Base-by-base conservation (phyloP, 23 tunicate genomes). In the Halocynthia roretzi region DNA sequence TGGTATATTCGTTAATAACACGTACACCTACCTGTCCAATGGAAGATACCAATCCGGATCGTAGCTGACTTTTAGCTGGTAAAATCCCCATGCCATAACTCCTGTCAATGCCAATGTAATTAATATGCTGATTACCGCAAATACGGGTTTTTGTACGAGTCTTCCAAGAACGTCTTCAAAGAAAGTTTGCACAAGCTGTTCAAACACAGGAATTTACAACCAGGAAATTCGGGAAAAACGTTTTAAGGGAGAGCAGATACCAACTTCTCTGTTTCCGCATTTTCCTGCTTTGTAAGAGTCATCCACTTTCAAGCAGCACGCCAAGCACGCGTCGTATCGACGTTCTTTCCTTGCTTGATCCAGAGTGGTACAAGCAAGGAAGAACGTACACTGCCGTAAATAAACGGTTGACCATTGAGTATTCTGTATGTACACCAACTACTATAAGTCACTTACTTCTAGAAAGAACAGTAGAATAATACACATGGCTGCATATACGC, bases 11-110 rank as follows among this genome's bases (percentile, higher is more conserved):
- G 44, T 31, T 31, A 31, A 31, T 31, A 31, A 4, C 44, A 50
- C 61, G 56, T 19, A 71, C 49, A 71, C 56, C 2, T 22, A 71
- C 76, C 76, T 71, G 61, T 21, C 76, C 12, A 15, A 9, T 11
- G 76, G 76, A 9, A 71, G 18, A 15, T 71, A 71, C 76, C 76
- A 71, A 21, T 71, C 76, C 55, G 76, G 76, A 22, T 71, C 76
- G 76, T 71, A 71, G 10, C 61, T 71, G 76, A 71, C 76, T 21
- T 21, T 52, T 52, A 71, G 44, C 11, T 21, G 49, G 44, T 71
- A 71, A 21, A 71, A 71, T 50, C 76, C 76, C 76, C 76, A 71
- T 52, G 76, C 55, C 76, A 71, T 71, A 15, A 15, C 11, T 9
- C 76, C 76, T 9, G 76, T 52, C n/a, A 71, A 8, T 15, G n/a